Evolutionary conservation across 2,113 vertebrate species (phyloP), one percentile per base, ranked within the genome.

Genomic region (Ranitomeya variabilis): DNA sequence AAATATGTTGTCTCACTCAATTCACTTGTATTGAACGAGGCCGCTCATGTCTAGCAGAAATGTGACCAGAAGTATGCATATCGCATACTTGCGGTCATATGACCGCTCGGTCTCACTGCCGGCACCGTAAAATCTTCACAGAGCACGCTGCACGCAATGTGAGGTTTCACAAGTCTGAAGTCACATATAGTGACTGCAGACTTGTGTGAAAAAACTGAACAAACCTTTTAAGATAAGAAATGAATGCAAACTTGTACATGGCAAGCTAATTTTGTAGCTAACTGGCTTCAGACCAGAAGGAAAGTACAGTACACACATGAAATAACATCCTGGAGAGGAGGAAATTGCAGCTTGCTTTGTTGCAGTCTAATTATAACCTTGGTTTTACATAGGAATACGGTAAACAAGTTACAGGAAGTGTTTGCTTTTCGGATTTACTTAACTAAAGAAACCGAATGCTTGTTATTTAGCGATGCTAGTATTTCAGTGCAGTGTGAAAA

Each of bases 261-360:
- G 12, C 51, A 55, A 64, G 31, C 10, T 81, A 1, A 64, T 37
- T 19, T 12, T 19, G 80, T 64, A 21, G 80, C 31, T 64, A 19
- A 64, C 16, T 23, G 80, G 31, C 80, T 66, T 37, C 2, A 45
- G 26, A 45, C 71, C 76, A 86, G 62, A 86, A 79, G 26, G 69
- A 77, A 64, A 64, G 85, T 62, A n/a, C 19, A 81, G 54, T 14
- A 1, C 26, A 60, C 67, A 73, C 15, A 52, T 54, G 23, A n/a
- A 87, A 83, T 26, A 88, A 76, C 67, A 82, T 88, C 80, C 79
- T 88, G 87, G 13, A 76, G n/a, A 37, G 57, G 80, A 67, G 87
- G 87, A 88, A 83, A 83, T 59, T 83, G 69, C 81, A 82, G 87
- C 55, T 76, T 66, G 23, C 23, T 60, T 83, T 74, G 23, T 59